Base-by-base conservation (phyloP, 92 coral and sea anemone genomes). In the Phenganax marumi region DNA sequence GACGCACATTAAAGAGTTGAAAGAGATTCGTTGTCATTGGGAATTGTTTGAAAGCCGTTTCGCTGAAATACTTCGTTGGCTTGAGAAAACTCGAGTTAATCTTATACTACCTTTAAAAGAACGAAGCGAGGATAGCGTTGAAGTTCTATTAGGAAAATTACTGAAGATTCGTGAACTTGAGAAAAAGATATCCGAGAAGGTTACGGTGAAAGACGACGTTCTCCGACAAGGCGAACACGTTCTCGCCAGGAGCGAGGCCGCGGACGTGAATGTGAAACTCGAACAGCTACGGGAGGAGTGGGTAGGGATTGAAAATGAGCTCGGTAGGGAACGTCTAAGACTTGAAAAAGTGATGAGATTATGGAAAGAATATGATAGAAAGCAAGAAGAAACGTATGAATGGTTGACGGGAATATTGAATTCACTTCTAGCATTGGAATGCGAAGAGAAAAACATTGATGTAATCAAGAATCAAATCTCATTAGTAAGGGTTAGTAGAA, bases 201-300 rank as follows among this genome's bases (percentile, higher is more conserved):
- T 87, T 66, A 77, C 98, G 17, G 89, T 82, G 62, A 87, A 90
- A 80, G 98, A 92, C 68, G 97, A 88, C 57, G 85, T 89, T 8
- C 87, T 90, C 14, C 91, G 90, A 53, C 97, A 95, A 71, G 98
- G 93, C 13, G 98, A 95, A 50, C 93, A 87, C 72, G 98, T 95
- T 49, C 76, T 89, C 68, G 90, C 96, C 14, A 94, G 91, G 9
- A 95, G 96, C 83, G 96, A 97, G 86, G 48, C 78, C 43, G 86
- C 87, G 8, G 92, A 84, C 17, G 90, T 91, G 73, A 90, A 92
- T 74, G 76, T 85, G 54, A 80, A 86, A 50, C 84, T 89, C 18
- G 71, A 84, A 52, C 91, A 89, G 79, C 82, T 92, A 13, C 90
- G 80, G 13, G 97, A 95, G 64, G 91, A 87, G 66, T 95, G 98